Base-by-base conservation (phyloP, 2,113 vertebrate genomes). In the Oryzias javanicus region DNA sequence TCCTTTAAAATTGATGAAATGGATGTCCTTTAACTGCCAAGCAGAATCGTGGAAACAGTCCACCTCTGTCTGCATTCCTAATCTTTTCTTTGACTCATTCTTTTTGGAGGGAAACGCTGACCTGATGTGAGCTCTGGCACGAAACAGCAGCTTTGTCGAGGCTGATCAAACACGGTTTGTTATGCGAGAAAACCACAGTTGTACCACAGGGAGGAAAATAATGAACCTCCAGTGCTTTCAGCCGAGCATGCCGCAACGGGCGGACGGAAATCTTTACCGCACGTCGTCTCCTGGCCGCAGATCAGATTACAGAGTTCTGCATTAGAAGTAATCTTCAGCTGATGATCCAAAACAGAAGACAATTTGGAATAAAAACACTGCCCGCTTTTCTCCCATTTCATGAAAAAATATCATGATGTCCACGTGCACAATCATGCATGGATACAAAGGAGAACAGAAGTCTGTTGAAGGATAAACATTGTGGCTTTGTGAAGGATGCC, bases 181-280 rank as follows among this genome's bases (percentile, higher is more conserved):
- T 56, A 50, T 56, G 60, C 56, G 42, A 70, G 53, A 55, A 74
- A 59, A 45, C 46, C 42, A 17, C 49, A 66, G 54, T 4, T n/a
- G 50, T 50, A 64, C 60, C 45, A 66, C 60, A 51, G 54, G 58
- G 66, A 64, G 44, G 29, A 65, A 71, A 78, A 78, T 78, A 71
- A 67, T 56, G 41, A 58, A 57, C 40, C 60, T 57, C 46, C 48
- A 56, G 53, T 46, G 16, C 27, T 54, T 58, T 58, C 48, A 57
- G 56, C n/a, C 48, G 49, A 50, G 35, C 29, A 50, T 49, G 52
- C 24, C 44, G 53, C 35, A 19, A 22, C 16, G 14, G 40, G 64
- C n/a, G 35, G 50, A 65, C 41, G 48, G 49, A 44, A 12, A 13
- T 64, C 54, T 74, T 42, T 29, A 14, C 55, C 47, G 6, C 45